Conservation (phyloP, 2,888 invertebrate genomes). For the Eupithecia tripunctaria region DNA sequence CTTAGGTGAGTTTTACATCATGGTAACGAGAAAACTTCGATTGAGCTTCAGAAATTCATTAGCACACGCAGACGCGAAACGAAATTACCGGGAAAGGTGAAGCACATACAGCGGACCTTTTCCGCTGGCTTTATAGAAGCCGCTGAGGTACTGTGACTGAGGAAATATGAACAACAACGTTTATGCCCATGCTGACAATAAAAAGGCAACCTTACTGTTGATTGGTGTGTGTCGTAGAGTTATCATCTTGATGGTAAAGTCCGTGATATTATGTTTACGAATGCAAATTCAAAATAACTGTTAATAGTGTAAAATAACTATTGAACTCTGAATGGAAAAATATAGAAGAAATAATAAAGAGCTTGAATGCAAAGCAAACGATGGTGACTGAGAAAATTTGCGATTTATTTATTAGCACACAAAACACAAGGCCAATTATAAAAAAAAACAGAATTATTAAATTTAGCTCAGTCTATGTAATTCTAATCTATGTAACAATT, state of each 20-base stretch:
- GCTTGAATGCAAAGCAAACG: too few species aligned
- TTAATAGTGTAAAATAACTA: too few species aligned
- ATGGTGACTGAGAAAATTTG: too few species aligned
- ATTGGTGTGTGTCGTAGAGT: background rate
- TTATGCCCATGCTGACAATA: too few species aligned
- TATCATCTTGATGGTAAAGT: background rate
- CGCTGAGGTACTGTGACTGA: background rate
- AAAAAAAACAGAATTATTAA: too few species aligned
- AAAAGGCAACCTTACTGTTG: background rate
- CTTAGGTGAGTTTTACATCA: slow-evolving; percentile 66
- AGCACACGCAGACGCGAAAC: slow-evolving; percentile 65
- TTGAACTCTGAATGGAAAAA: too few species aligned
- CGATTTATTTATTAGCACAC: too few species aligned
- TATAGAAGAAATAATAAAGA: too few species aligned
- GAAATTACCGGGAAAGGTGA: slow-evolving; percentile 56
- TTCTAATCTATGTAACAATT: too few species aligned
- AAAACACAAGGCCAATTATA: too few species aligned
- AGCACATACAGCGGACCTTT: slow-evolving; percentile 23
- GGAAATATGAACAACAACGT: background rate
- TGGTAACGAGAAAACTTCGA: slow-evolving; percentile 80
- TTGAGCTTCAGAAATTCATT: slow-evolving; percentile 79
- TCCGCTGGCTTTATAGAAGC: slow-evolving; percentile 1
- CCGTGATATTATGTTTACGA: background rate
- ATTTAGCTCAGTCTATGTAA: too few species aligned
- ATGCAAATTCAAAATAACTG: background rate